Evolutionary conservation across 2,113 vertebrate species (phyloP), one percentile per base, ranked within the genome.

Genomic region (Lasiurus borealis): DNA sequence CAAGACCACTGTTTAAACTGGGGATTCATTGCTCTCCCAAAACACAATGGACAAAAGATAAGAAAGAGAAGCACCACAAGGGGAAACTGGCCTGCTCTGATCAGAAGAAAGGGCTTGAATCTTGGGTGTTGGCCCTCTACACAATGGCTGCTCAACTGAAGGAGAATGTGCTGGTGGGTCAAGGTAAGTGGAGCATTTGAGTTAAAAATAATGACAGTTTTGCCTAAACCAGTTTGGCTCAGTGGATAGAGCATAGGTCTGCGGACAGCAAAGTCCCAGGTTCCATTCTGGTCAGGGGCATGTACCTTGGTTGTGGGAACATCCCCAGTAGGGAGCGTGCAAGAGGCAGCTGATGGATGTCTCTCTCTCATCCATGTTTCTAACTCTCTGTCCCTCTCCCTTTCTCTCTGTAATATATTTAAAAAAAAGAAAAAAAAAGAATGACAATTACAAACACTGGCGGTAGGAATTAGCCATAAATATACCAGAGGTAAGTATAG

Each of bases 71-170:
- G 2, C 1, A 0, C 44, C 40, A 19, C 16, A 6, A 7, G 57
- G 15, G 82, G 83, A 93, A 90, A 34, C 1, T 13, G 64, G n/a
- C 36, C 8, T 6, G 8, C 23, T 8, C 0, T 14, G 25, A 31
- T 9, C 13, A 29, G 40, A 82, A 94, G 23, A 48, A 19, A 59
- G 16, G 29, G 19, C 13, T 4, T 6, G 27, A 48, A 40, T 0
- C 0, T 25, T 31, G 29, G 8, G 18, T 4, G 16, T 16, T 36
- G 59, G 2, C 25, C 7, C 8, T 1, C 23, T 8, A 1, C 2
- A 27, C 27, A 18, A 27, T 0, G 2, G 8, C 46, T 23, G 40
- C 78, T 19, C 10, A 11, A 59, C 44, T 54, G 23, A 75, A 71
- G 18, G 21, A 21, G 27, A 46, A 36, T 36, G 19, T 4, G 36